Evolutionary conservation across 2,797 vertebrate genomes (phyloP), one percentile per base, ranked within the genome.

Genomic region (Odontamblyopus rebecca): DNA sequence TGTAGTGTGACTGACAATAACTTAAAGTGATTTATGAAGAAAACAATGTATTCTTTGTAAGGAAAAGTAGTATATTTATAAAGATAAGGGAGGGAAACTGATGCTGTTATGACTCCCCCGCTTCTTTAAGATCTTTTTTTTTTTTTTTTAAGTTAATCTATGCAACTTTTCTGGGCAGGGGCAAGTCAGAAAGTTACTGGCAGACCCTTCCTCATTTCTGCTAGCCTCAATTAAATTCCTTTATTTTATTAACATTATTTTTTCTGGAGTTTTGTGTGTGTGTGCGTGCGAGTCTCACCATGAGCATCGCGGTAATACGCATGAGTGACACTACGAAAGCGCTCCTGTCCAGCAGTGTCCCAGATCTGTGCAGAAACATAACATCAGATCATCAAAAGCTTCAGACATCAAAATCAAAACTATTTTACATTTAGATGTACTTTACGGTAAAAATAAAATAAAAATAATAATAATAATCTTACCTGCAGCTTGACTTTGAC

Each of bases 401-500:
- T 61, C 29, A 29, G 16, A 4, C 44, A 48, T 48, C 13, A 26
- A 26, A 59, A 26, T 26, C 2, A 26, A 57, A 27, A 59, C 16
- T 3, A 27, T 59, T 59, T 59, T 1, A 26, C 29, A 15, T 59
- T 59, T 29, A 59, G 23, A 23, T 59, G 29, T 19, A 53, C 51
- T 53, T 19, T n/a, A n/a, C 8, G 2, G 18, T 41, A 5, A 38
- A 63, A 32, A 67, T 78, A 15, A 32, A 63, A 80, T 32, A 32
- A 32, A 4, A 30, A 32, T 32, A 32, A 32, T 4, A 32, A 70
- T 41, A 2, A 35, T 5, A 61, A 44, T 53, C 91, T 63, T 91
- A 98, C 97, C 96, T 98, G 97, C 59, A 98, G 89, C 90, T 98
- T 98, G 80, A 98, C 96, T 87, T 97, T 98, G 85, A 95, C 90